Base-by-base conservation (phyloP, 2,113 vertebrate genomes). In the Triplophysa rosa region DNA sequence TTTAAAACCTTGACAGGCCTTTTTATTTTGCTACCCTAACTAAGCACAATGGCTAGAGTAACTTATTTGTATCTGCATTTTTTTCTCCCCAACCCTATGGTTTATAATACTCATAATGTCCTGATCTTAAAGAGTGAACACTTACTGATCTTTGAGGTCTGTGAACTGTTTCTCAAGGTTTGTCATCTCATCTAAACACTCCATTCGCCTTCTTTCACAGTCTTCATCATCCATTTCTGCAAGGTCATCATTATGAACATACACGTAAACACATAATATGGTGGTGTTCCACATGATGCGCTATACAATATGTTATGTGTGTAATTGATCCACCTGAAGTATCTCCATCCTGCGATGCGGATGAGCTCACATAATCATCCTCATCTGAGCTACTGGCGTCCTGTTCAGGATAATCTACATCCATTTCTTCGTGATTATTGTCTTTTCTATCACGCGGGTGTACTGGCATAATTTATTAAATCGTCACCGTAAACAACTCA, bases 111-210 rank as follows among this genome's bases (percentile, higher is more conserved):
- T 47, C 2, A 12, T 3, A 10, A 93, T 96, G 94, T 93, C 98
- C 98, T 99, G 98, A 93, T 99, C 98, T 90, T 98, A 99, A 77
- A 99, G 89, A 83, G 96, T 98, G 92, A 99, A 99, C 87, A 94
- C 97, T 94, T 93, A 99, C 98, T 99, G 98, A 92, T 99, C 98
- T 91, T 98, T 99, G 79, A 99, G 89, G 84, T 99, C 97, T n/a
- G 96, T 98, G 92, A 99, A 99, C 87, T 99, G 98, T 84, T 99
- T 99, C 93, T 99, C 98, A 82, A 99, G 94, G 73, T 97, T 97
- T 21, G 96, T 98, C 97, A 99, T 99, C 92, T 99, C 98, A 89
- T 99, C 98, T 89, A 99, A 92, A 77, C 97, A 99, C 80, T 99
- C 97, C 94, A 96, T 95, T 91, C 98, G 93, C 91, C 98, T 96